A percentile compares a stretch with the other conserved stretches of the same genome.
Evolutionary conservation across 2,797 vertebrate species (phyloP).

Genomic region (Sardinella longiceps): DNA sequence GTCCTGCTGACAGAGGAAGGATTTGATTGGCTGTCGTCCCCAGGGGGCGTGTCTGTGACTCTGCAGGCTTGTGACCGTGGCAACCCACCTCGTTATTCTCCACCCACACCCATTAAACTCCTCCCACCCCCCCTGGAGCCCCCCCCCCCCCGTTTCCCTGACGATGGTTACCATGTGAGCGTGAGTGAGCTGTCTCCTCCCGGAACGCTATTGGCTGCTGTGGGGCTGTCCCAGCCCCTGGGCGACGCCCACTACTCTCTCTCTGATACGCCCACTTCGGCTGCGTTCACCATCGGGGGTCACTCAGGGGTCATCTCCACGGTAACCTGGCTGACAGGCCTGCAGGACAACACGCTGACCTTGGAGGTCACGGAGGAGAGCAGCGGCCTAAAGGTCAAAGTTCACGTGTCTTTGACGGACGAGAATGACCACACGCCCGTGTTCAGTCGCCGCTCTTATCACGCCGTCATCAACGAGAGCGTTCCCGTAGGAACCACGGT

Average conservation of each 20-base stretch:
- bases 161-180: constrained; percentile 80
- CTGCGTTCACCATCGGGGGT: constrained; percentile 84
- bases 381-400: constrained; percentile 79
- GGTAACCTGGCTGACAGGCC: constrained; percentile 78
- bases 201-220: constrained; percentile 81
- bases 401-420: constrained; percentile 84
- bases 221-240: constrained; percentile 84
- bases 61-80: constrained; percentile 93
- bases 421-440: constrained; percentile 92
- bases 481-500: constrained; percentile 81
- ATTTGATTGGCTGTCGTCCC: constrained; percentile 85
- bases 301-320: constrained; percentile 90
- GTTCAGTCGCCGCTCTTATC: constrained; percentile 85
- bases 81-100: constrained; percentile 87
- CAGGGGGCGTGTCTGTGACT: constrained; percentile 86
- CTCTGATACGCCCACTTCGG: constrained; percentile 72
- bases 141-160: constrained; percentile 80
- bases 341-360: constrained; percentile 80
- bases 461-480: constrained; percentile 90
- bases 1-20: constrained; percentile 81
- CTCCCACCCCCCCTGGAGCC: constrained; percentile 73
- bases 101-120: constrained; percentile 78
- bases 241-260: constrained; percentile 86
- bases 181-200: constrained; percentile 94
- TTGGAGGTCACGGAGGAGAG: constrained; percentile 82